A percentile compares a stretch with the other conserved stretches of the same genome.
These are phyloP conservation scores for Diplazon laetatorius DNA, from an alignment of 2,888 invertebrate species.

Conservation along the genomic window DNA sequence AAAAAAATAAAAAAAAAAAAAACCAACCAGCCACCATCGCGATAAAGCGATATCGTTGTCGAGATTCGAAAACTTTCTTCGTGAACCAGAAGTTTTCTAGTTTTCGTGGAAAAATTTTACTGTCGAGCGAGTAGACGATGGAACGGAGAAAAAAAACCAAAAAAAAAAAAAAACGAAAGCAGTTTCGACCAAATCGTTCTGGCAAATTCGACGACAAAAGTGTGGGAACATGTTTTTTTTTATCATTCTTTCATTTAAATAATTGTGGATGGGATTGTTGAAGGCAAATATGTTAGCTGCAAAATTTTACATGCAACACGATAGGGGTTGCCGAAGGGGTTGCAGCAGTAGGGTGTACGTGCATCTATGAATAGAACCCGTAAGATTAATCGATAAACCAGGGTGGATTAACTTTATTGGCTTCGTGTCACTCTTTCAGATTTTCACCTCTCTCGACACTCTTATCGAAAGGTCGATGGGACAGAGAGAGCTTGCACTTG, in stretches of 20 bases:
- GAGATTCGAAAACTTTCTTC: not conserved
- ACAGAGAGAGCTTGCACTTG: no score
- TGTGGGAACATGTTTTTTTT: no score
- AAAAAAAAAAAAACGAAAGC: no score
- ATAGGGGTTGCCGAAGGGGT: not conserved
- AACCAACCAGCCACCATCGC: slow-evolving; percentile 7
- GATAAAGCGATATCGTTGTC: not conserved
- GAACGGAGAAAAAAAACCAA: no score
- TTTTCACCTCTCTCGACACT: not conserved
- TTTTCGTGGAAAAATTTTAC: slow-evolving; percentile 2
- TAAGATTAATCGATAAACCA: slow-evolving; percentile 18
- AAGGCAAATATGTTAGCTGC: no score
- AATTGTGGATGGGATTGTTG: no score
- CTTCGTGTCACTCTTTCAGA: not conserved
- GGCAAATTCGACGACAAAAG: no score
- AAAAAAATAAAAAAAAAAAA: no score
- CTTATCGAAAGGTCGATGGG: not conserved
- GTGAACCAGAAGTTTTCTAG: not conserved
- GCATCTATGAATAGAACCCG: slow-evolving; percentile 18
- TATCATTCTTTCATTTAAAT: no score
- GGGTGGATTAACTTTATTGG: slow-evolving; percentile 8
- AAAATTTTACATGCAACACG: no score
- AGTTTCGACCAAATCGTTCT: no score
- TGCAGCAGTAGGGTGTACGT: not conserved
- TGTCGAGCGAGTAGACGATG: no score